These are phyloP conservation scores for Embiotoca jacksoni DNA, from an alignment of 2,113 vertebrate genomes.

Conservation along the genomic window DNA sequence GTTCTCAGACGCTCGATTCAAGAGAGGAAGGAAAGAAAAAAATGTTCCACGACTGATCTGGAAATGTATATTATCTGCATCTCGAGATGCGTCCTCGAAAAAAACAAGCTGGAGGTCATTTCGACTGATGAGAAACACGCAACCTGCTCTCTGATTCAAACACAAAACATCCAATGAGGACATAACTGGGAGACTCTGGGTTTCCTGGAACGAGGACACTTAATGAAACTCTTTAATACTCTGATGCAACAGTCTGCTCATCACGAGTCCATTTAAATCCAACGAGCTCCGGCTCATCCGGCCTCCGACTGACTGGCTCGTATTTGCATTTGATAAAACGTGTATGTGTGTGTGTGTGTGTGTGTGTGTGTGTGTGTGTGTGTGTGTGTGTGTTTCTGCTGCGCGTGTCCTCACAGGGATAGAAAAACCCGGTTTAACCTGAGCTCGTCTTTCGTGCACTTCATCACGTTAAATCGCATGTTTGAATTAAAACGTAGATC, in stretches of 20 bases:
- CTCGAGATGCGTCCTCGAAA: background rate
- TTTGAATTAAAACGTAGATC: background rate
- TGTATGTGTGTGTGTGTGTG: constrained; percentile 25
- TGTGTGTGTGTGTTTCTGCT: constrained; percentile 23
- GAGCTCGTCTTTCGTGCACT: background rate
- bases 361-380: constrained; percentile 20
- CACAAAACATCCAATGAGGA: constrained; percentile 14
- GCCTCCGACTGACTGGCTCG: constrained; percentile 4
- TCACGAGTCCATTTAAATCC: background rate
- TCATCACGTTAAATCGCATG: background rate
- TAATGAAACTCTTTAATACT: constrained; percentile 25
- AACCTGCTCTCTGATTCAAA: constrained; percentile 16
- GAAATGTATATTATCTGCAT: background rate
- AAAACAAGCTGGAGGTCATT: background rate
- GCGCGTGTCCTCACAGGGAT: background rate
- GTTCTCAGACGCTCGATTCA: background rate
- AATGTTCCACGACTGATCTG: background rate
- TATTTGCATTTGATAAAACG: constrained; percentile 35
- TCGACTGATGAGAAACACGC: background rate
- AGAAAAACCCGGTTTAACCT: background rate
- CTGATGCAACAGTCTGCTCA: constrained; percentile 20
- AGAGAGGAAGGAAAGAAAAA: constrained; percentile 1
- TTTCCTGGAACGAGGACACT: constrained; percentile 18
- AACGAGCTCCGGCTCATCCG: constrained; percentile 36
- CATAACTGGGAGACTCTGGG: background rate